Base-by-base conservation (phyloP, 2,797 vertebrate species). In the Pelobates cultripes region DNA sequence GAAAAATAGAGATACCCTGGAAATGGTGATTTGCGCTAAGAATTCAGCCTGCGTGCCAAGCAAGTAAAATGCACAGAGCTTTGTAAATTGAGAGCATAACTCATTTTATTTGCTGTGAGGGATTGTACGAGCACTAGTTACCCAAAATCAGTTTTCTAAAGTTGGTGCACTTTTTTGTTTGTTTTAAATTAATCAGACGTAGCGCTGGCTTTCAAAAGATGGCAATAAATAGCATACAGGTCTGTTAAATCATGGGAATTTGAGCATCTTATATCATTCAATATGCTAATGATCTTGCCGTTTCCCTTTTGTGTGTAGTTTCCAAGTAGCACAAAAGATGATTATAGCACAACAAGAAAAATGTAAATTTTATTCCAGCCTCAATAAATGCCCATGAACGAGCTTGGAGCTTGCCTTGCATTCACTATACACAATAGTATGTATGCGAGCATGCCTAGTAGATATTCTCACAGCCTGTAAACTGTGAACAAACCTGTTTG, bases 401-500 rank as follows among this genome's bases (percentile, higher is more conserved):
- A 86, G 83, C 87, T 88, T 86, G 88, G 74, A 70, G 53, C 82
- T 86, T 79, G 77, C 79, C 72, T 88, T 89, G 88, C 86, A 88
- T 89, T 89, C 90, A 89, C 87, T 89, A 89, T 86, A 88, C 70
- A 91, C 90, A 91, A 90, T 91, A 85, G 90, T 87, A 89, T 88
- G 86, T 85, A 88, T 91, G 85, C 88, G 91, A 88, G 91, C 91
- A 92, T 92, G 91, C 91, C 89, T 90, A 91, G 91, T 91, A 86
- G 87, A 89, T 88, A 80, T 73, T 74, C 64, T 86, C 84, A 87
- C 70, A 87, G 86, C 89, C 88, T 85, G 90, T 88, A 92, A 91
- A 90, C 90, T 91, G 89, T 92, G 91, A 91, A 91, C 91, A 92
- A 92, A 92, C 91, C 91, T 92, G 91, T 92, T 92, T 92, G 91